Base-by-base conservation (phyloP, 2,797 vertebrate genomes). In the Molossus alvarezi region DNA sequence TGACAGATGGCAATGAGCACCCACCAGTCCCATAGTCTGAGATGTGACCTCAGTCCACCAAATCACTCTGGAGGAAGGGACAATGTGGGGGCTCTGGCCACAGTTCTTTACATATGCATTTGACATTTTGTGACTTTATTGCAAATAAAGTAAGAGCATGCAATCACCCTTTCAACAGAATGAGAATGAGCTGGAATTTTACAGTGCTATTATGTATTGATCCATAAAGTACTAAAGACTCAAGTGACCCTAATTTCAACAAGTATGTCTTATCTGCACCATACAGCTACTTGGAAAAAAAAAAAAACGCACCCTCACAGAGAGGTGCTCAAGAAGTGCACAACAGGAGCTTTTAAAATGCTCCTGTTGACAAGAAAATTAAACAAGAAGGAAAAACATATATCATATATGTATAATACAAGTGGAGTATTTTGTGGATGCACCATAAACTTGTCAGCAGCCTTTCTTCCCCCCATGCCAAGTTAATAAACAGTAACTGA, bases 1-100 rank as follows among this genome's bases (percentile, higher is more conserved):
- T 96, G 93, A 97, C 96, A 97, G 96, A 97, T 97, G 96, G 96
- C 94, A 95, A 96, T 96, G 94, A 41, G 77, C 33, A 77, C 94
- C 85, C 95, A 97, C 79, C 79, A 88, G 87, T 84, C 77, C 53
- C 77, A 55, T 88, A 93, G 91, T 97, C 97, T 97, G 94, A 86
- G 95, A 97, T 92, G 41, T 97, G 94, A 97, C 97, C 95, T 97
- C 90, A 94, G 95, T 79, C 92, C 33, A 87, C 57, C 29, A 90
- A 87, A 92, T 92, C 88, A 53, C 29, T 73, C 65, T 65, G 60
- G 33, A 69, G 17, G 37, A 60, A 10, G 5, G 5, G 27, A 62
- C n/a, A 51, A 27, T 3, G 9, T 6, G 1, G 45, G 62, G 33
- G 21, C 45, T 84, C 73, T 45, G 29, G 14, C 29, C 41, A 27